Base-by-base conservation (phyloP, 2,797 vertebrate genomes). In the Schizopygopsis pylzovi region DNA sequence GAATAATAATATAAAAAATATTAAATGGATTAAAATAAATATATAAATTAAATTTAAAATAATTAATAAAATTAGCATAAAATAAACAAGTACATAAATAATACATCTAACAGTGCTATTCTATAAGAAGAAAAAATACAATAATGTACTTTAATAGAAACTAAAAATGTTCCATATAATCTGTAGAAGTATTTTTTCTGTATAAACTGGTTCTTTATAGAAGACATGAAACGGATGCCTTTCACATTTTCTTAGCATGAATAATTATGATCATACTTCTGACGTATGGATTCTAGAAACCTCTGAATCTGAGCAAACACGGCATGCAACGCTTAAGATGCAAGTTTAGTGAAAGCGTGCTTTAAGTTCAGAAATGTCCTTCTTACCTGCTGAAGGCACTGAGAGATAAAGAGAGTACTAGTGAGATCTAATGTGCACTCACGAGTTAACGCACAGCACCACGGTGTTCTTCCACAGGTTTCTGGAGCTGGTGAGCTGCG, bases 381-480 rank as follows among this genome's bases (percentile, higher is more conserved):
- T 4, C 71, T 47, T 28, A n/a, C n/a, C 15, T 28, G 25, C 15
- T 10, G 18, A 47, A 63, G 2, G 25, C 13, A 28, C 61, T 63
- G 61, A 63, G 2, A 28, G 61, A 28, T 18, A 54, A 68, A 68
- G 6, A 1, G 15, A 37, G 65, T 39, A 9, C 37, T 39, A 3
- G 18, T 54, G 28, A 76, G 11, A 47, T 4, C 72, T 65, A 33
- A 65, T 18, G 15, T 16, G 18, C 5, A 43, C 98, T 98, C 95
- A 99, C 98, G 98, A 99, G 94, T 99, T 99, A 89, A 99, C 97
- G 90, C 98, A 99, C 81, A 99, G 92, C 39, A 99, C 98, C 71
- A 99, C 96, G 0, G 98, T 99, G 95, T 99, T 98, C 91, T 98
- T 99, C 98, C 98, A 99, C 91, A 99, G 94, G 94, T 99, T 99